phyloP scores from a whole-genome alignment of 2,888 invertebrate genomes.

The Cyrtodaria siliqua region DNA sequence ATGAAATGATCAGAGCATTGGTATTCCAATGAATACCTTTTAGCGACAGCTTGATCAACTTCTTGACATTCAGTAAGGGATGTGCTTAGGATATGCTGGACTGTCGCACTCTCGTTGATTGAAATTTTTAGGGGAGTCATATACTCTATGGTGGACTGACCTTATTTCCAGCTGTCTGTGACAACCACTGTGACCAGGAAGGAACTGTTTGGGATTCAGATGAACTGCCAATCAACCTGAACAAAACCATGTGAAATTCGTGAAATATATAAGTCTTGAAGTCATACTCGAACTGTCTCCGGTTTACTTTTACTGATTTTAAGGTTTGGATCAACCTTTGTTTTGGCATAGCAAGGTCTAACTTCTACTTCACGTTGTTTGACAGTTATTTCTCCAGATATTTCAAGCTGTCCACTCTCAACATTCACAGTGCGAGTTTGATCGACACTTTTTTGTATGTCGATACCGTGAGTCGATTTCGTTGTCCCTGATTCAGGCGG shows the following conservation, averaged over 20 bases:
- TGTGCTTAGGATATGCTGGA: slow-evolving; percentile 46
- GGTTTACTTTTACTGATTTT: slow-evolving; percentile 1
- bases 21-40: slow-evolving; percentile 48
- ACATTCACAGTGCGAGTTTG: background rate
- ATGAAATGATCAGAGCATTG: slow-evolving; percentile 31
- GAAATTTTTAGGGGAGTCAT: slow-evolving; percentile 47
- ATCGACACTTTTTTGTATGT: slow-evolving; percentile 45
- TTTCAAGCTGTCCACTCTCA: background rate
- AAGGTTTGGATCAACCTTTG: slow-evolving; percentile 34
- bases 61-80: slow-evolving; percentile 37
- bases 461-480: slow-evolving; percentile 48
- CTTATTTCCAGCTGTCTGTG: slow-evolving; percentile 18
- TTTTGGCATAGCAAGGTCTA: slow-evolving; percentile 34
- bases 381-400: slow-evolving; percentile 10
- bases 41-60: slow-evolving; percentile 55
- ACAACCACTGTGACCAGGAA: slow-evolving; percentile 44
- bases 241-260: slow-evolving; percentile 28
- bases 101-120: slow-evolving; percentile 57
- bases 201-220: slow-evolving; percentile 28
- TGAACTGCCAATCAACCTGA: slow-evolving; percentile 14
- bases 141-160: slow-evolving; percentile 45
- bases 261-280: background rate
- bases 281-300: slow-evolving; percentile 3
- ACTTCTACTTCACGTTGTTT: slow-evolving; percentile 8
- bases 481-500: slow-evolving; percentile 50